A percentile compares a stretch with the other conserved stretches of the same genome.
These are phyloP conservation scores for Echinometra lucunter DNA, from an alignment of 53 echinoderm and acorn worm genomes.

Conservation along the genomic window DNA sequence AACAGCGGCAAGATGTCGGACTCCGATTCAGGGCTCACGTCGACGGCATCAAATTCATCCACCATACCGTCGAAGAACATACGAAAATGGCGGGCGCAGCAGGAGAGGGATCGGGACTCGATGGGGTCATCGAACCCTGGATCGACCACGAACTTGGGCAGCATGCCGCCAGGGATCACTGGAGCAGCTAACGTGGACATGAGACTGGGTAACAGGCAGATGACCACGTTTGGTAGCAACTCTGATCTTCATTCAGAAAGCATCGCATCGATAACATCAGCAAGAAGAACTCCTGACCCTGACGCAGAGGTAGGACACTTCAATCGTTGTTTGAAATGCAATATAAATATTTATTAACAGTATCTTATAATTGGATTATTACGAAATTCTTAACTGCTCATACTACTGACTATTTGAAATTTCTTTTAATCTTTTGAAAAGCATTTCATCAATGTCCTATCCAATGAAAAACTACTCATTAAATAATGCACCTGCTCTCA, in stretches of 20 bases:
- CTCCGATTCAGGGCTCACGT: conserved; percentile 78
- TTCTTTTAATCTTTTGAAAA: too few species aligned
- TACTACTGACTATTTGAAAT: too few species aligned
- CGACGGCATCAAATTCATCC: conserved; percentile 76
- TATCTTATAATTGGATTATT: too few species aligned
- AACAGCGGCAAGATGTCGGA: conserved; percentile 74
- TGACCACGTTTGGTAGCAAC: conserved; percentile 97
- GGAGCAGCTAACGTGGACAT: conserved; percentile 68
- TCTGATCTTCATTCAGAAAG: conserved; percentile 85
- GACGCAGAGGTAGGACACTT: conserved; percentile 98
- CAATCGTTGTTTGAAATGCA: too few species aligned
- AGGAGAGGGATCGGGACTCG: conserved; percentile 72
- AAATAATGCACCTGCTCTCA: too few species aligned
- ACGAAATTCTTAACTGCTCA: too few species aligned
- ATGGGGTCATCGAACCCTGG: conserved; percentile 44
- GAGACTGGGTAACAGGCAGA: conserved; percentile 90
- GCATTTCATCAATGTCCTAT: too few species aligned
- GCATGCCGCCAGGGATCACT: conserved; percentile 22
- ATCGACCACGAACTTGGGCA: conserved; percentile 12
- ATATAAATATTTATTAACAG: too few species aligned
- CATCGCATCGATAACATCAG: conserved; percentile 75
- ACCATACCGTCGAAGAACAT: conserved; percentile 96
- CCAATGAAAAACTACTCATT: too few species aligned
- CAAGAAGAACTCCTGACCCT: conserved; percentile 83
- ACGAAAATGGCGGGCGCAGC: conserved; percentile 89